Percentiles rank a stretch among this genome's conserved stretches.
phyloP scores from a whole-genome alignment of 2,113 vertebrate genomes.

The Corvus hawaiiensis region DNA sequence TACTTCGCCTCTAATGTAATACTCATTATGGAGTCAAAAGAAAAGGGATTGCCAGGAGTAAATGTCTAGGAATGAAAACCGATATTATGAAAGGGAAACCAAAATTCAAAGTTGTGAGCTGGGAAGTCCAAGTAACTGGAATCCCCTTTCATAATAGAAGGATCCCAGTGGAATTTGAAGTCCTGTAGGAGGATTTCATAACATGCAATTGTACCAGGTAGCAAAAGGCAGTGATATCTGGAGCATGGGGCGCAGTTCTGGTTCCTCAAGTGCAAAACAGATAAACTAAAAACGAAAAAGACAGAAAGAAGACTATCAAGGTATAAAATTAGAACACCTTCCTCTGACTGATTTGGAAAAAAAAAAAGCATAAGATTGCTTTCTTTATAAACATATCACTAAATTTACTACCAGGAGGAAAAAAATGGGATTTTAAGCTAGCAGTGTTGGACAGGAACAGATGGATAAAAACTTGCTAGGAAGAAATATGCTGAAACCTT shows the following conservation, averaged over 20 bases:
- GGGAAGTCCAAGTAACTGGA: not conserved
- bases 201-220: not conserved
- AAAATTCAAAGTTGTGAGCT: not conserved
- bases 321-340: not conserved
- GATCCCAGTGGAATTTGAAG: not conserved
- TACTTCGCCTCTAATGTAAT: no score
- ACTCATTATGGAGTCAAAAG: not conserved
- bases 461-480: not conserved
- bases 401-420: not conserved
- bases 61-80: not conserved
- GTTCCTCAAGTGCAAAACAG: not conserved
- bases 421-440: not conserved
- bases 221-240: not conserved
- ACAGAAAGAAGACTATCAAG: not conserved
- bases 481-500: not conserved
- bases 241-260: not conserved
- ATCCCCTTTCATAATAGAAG: not conserved
- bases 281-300: not conserved
- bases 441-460: not conserved
- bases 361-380: not conserved
- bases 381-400: not conserved
- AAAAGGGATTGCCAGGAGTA: not conserved
- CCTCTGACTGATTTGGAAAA: not conserved
- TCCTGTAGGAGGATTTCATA: not conserved
- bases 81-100: not conserved